Base-by-base conservation (phyloP, 2,113 vertebrate species). In the Romanogobio albipinnatus region DNA sequence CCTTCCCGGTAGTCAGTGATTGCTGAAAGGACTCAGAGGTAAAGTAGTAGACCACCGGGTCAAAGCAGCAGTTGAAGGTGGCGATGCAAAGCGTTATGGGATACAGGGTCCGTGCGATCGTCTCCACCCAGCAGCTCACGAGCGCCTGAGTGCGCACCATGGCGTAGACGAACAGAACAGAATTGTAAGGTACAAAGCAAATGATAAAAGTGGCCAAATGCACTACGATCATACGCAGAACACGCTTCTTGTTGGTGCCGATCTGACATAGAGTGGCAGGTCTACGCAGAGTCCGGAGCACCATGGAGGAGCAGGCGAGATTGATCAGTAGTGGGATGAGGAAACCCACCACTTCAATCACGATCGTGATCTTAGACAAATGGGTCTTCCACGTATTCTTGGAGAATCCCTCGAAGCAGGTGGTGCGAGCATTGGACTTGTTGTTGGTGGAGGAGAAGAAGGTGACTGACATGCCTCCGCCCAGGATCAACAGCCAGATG, bases 1-100 rank as follows among this genome's bases (percentile, higher is more conserved):
- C 91, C 80, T 96, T 95, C 68, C 96, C 97, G 22, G 96, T 93
- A 86, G 96, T 96, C 88, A 99, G 95, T 39, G 97, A 98, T 89
- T 98, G 99, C 94, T 99, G 97, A 92, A 99, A 99, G 84, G 97
- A 97, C 91, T 99, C 98, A 0, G 98, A 98, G 0, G 98, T 99
- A 85, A 99, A 99, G 89, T 99, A 99, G 89, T 99, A 99, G 86
- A 99, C 97, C 82, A 99, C 98, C 0, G 98, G 98, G 88, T 99
- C 97, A 24, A 99, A 96, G 92, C 97, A 99, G 94, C 98, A 99
- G 92, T 99, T 99, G 83, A 97, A 94, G 15, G 95, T 96, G 36
- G 97, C 98, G 61, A 99, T 93, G 88, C 98, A 99, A 89, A 99
- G 90, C 0, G 98, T 99, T 89, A 99, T 95, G 5, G 98, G 98